Conservation (phyloP, 2,797 vertebrate species). For the Megaceryle alcyon region DNA sequence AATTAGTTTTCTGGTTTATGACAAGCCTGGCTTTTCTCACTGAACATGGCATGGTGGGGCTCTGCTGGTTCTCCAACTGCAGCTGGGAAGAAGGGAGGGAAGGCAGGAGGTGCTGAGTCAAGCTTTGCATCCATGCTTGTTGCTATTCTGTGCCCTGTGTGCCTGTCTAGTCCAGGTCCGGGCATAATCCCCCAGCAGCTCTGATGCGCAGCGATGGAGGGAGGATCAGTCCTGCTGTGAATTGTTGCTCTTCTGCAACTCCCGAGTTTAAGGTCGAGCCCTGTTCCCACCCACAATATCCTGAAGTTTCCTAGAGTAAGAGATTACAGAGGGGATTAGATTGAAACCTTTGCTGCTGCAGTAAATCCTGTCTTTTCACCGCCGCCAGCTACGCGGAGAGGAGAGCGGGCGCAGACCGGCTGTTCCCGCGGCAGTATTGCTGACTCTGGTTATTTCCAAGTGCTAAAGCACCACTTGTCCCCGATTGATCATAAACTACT, state of each 20-base stretch:
- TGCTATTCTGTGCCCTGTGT: not conserved
- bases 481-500: not conserved
- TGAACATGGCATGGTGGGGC: not conserved
- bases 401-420: accelerated
- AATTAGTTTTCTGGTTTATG: conserved; percentile 14
- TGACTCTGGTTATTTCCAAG: conserved; percentile 24
- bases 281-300: not conserved
- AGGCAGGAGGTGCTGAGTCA: not conserved
- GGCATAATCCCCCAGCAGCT: not conserved
- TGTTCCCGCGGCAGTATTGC: not conserved
- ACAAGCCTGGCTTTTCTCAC: not conserved
- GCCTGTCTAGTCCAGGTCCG: not conserved
- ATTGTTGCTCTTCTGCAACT: not conserved
- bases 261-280: not conserved
- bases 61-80: not conserved
- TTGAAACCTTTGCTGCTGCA: not conserved
- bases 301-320: not conserved
- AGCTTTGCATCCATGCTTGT: not conserved
- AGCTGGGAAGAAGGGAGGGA: not conserved
- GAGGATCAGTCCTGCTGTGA: not conserved
- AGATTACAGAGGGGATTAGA: conserved; percentile 15
- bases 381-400: not conserved
- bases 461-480: conserved; percentile 1
- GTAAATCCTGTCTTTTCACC: not conserved
- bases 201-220: not conserved